phyloP scores from a whole-genome alignment of 2,888 invertebrate species.

The Rhyacophila evoluta region DNA sequence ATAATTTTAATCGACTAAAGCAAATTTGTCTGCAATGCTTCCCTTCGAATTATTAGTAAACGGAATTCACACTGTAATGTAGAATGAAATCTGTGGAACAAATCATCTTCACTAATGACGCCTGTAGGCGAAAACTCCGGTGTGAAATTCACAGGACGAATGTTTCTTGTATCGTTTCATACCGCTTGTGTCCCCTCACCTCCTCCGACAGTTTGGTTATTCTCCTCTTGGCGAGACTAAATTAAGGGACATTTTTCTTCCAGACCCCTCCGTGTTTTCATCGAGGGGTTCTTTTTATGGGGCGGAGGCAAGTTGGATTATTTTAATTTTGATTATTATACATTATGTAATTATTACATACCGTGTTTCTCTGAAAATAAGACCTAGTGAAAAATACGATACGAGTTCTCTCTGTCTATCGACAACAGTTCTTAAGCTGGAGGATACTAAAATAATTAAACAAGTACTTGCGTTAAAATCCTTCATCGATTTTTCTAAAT shows the following conservation, averaged over 20 bases:
- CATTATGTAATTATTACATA: no score
- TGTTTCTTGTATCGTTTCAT: background rate
- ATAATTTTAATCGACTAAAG: background rate
- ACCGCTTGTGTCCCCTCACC: background rate
- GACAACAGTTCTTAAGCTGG: no score
- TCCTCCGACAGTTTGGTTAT: background rate
- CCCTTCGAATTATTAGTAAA: no score
- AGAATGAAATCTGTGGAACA: background rate
- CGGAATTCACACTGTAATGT: background rate
- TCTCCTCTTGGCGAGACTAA: slow-evolving; percentile 23
- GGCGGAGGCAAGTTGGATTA: no score
- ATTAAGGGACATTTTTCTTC: slow-evolving; percentile 26
- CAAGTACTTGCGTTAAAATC: no score
- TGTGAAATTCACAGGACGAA: background rate
- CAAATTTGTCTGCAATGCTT: background rate
- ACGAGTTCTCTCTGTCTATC: no score
- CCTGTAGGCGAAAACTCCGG: background rate
- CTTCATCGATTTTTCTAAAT: no score
- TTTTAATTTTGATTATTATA: no score
- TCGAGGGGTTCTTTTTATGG: background rate
- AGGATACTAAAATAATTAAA: no score
- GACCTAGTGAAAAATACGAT: no score
- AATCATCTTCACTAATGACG: slow-evolving; percentile 15
- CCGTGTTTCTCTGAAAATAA: no score
- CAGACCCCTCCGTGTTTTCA: slow-evolving; percentile 23